Conservation (phyloP, 2,888 invertebrate genomes). For the Euproctis similis region DNA sequence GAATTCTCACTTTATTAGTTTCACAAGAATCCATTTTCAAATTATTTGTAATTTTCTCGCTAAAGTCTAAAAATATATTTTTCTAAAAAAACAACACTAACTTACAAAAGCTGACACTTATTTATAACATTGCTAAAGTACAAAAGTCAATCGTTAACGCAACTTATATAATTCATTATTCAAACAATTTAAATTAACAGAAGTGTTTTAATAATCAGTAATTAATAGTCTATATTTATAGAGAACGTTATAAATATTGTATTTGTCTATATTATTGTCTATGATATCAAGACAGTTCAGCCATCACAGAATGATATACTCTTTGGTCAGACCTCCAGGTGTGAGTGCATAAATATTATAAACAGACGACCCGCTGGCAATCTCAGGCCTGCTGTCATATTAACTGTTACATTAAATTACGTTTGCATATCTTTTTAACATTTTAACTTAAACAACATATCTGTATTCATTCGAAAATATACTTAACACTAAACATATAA, state of each 20-base stretch:
- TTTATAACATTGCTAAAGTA: too few species aligned
- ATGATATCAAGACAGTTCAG: conserved; percentile 59
- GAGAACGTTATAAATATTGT: conserved; percentile 60
- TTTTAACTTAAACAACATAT: conserved; percentile 52
- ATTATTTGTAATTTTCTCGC: too few species aligned
- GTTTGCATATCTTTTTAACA: conserved; percentile 58
- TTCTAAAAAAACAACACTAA: too few species aligned
- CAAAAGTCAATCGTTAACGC: too few species aligned
- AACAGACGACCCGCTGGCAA: conserved; percentile 70
- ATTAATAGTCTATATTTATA: conserved; percentile 70
- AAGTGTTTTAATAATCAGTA: conserved; percentile 67
- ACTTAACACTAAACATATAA: conserved; percentile 11
- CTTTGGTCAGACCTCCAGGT: conserved; percentile 68
- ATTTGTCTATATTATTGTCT: too few species aligned
- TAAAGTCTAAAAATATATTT: too few species aligned
- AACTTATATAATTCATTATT: too few species aligned
- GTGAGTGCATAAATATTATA: conserved; percentile 73
- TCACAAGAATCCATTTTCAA: too few species aligned
- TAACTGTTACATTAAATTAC: conserved; percentile 77
- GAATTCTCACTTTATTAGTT: too few species aligned
- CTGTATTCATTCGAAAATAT: conserved; percentile 21
- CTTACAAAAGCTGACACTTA: too few species aligned
- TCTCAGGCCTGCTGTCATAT: conserved; percentile 74
- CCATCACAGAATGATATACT: conserved; percentile 65
- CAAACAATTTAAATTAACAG: conserved; percentile 67